A percentile compares a stretch with the other conserved stretches of the same genome.
Conservation (phyloP, 2,888 invertebrate genomes). For the Acanthosepion esculentum region DNA sequence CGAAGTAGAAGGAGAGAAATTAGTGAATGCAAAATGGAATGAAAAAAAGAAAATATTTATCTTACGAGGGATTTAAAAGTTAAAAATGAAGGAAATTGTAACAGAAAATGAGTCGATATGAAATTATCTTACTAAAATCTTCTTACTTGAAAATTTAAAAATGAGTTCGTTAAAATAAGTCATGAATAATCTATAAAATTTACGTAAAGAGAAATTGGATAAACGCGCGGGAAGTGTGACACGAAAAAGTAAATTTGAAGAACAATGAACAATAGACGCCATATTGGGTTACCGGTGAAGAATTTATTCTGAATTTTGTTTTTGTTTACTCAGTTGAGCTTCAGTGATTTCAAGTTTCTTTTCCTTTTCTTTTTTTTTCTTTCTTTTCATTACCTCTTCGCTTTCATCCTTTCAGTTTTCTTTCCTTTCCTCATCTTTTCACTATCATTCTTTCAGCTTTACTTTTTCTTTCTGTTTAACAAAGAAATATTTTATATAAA, state of each 20-base stretch:
- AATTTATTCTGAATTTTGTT: too few relatives aligned
- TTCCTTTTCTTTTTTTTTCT: too few relatives aligned
- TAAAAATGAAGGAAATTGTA: neutral
- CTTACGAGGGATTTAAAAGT: neutral
- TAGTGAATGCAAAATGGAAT: neutral
- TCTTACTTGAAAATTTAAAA: neutral
- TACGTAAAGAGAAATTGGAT: neutral
- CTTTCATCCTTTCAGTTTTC: neutral
- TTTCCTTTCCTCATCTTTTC: neutral
- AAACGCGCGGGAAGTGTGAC: neutral
- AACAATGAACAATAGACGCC: neutral
- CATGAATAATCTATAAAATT: neutral
- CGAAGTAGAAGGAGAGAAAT: neutral
- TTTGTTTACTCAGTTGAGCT: too few relatives aligned
- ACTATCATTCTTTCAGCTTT: neutral
- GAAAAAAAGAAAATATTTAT: neutral
- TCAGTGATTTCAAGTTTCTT: too few relatives aligned
- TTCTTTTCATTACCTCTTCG: too few relatives aligned
- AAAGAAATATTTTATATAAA: too few relatives aligned
- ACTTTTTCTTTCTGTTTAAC: neutral
- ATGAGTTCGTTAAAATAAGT: neutral
- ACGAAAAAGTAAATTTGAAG: neutral
- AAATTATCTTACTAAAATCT: neutral
- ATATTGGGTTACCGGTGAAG: neutral
- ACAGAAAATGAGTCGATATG: neutral